phyloP scores from a whole-genome alignment of 2,888 invertebrate species.

The Drosophila nigritarsus region DNA sequence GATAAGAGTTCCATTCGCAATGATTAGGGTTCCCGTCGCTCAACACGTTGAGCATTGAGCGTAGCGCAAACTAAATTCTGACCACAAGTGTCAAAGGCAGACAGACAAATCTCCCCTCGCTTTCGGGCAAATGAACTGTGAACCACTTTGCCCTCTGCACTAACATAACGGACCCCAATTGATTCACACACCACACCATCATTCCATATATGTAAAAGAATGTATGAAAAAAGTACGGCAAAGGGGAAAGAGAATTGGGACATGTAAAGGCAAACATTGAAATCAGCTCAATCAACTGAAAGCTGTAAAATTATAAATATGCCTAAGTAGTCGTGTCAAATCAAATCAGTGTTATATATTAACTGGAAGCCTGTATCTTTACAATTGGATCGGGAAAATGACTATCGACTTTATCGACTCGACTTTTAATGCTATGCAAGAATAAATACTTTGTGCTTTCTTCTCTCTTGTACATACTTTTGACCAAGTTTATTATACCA shows the following conservation, averaged over 20 bases:
- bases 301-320: neutral
- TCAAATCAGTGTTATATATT: neutral
- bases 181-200: slow-evolving; percentile 55
- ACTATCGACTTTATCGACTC: neutral
- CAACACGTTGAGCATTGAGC: slow-evolving; percentile 5
- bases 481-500: neutral
- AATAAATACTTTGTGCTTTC: neutral
- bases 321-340: neutral
- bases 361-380: neutral
- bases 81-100: slow-evolving; percentile 75
- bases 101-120: slow-evolving; percentile 1
- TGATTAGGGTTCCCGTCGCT: slow-evolving; percentile 45
- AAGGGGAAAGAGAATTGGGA: slow-evolving; percentile 1
- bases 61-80: slow-evolving; percentile 58
- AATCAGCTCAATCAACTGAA: neutral
- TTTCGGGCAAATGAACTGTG: slow-evolving; percentile 73
- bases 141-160: slow-evolving; percentile 70
- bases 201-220: slow-evolving; percentile 28
- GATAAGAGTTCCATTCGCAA: slow-evolving; percentile 28
- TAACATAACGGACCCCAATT: slow-evolving; percentile 68
- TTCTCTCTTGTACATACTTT: no score
- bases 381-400: neutral
- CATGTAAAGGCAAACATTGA: slow-evolving; percentile 6
- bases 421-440: neutral
- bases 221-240: slow-evolving; percentile 25